These are phyloP conservation scores for Neodon shergylaensis DNA, from an alignment of 2,113 vertebrate species.

Conservation along the genomic window DNA sequence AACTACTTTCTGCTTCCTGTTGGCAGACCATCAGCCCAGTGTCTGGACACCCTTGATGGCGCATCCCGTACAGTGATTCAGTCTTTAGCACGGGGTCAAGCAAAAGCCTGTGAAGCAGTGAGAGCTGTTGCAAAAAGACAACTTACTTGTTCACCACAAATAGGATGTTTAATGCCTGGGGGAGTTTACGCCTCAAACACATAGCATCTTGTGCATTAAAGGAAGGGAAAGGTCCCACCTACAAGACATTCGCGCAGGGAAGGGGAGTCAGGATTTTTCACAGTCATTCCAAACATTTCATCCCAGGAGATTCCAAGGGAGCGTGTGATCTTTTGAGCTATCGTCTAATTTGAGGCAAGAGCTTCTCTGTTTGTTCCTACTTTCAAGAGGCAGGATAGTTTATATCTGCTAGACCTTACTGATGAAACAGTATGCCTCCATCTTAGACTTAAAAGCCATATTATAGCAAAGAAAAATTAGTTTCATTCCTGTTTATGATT, in stretches of 20 bases:
- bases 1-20: slow-evolving; percentile 26
- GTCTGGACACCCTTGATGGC: not conserved
- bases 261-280: not conserved
- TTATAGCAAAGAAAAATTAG: not conserved
- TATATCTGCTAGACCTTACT: not conserved
- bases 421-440: not conserved
- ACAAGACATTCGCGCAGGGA: not conserved
- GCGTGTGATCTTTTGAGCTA: not conserved
- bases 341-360: not conserved
- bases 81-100: not conserved
- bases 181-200: not conserved
- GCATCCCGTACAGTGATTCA: not conserved
- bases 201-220: not conserved
- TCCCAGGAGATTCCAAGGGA: not conserved
- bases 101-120: not conserved
- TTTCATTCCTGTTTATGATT: not conserved
- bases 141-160: not conserved
- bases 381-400: not conserved
- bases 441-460: not conserved
- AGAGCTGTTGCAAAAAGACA: slow-evolving; percentile 44
- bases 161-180: not conserved
- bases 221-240: not conserved
- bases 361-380: not conserved
- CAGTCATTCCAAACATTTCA: not conserved
- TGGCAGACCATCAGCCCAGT: not conserved